Percentiles rank a stretch among this genome's conserved stretches.
Conservation (phyloP, 1,140 invertebrate genomes). For the Laodelphax striatellus region DNA sequence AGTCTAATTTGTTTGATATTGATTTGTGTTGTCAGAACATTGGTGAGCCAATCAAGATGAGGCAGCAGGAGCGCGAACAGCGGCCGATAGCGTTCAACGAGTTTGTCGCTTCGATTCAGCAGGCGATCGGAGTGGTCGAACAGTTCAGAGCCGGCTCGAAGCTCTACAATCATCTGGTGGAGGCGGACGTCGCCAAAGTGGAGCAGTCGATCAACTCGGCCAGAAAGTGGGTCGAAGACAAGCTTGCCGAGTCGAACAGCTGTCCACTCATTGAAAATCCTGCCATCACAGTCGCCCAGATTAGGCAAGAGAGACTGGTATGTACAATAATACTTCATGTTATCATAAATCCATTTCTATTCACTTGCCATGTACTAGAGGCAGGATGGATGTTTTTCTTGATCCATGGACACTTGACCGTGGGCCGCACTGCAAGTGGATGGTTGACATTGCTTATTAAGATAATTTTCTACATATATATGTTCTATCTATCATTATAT, state of each 20-base stretch:
- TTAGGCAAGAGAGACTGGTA: slow-evolving; percentile 60
- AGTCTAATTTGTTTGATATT: no score
- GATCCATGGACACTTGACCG: no score
- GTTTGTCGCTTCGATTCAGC: slow-evolving; percentile 54
- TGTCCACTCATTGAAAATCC: slow-evolving; percentile 51
- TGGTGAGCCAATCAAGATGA: slow-evolving; percentile 75
- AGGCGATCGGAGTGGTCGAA: slow-evolving; percentile 63
- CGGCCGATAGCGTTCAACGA: slow-evolving; percentile 65
- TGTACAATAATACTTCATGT: slow-evolving; percentile 16
- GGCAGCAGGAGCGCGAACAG: slow-evolving; percentile 64
- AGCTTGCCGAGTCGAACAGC: slow-evolving; percentile 36
- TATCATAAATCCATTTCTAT: no score
- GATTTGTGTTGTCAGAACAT: slow-evolving; percentile 42
- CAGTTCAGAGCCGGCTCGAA: slow-evolving; percentile 51
- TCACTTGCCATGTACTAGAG: background rate
- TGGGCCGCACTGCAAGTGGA: no score
- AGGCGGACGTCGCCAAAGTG: slow-evolving; percentile 49
- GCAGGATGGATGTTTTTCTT: no score
- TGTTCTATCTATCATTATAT: no score
- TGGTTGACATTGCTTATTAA: no score
- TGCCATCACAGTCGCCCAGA: slow-evolving; percentile 60
- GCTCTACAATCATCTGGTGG: slow-evolving; percentile 72
- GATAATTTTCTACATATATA: no score
- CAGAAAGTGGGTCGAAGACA: slow-evolving; percentile 27
- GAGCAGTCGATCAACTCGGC: slow-evolving; percentile 37